These are phyloP conservation scores for Mimas tiliae DNA, from an alignment of 2,888 invertebrate species.

Conservation along the genomic window DNA sequence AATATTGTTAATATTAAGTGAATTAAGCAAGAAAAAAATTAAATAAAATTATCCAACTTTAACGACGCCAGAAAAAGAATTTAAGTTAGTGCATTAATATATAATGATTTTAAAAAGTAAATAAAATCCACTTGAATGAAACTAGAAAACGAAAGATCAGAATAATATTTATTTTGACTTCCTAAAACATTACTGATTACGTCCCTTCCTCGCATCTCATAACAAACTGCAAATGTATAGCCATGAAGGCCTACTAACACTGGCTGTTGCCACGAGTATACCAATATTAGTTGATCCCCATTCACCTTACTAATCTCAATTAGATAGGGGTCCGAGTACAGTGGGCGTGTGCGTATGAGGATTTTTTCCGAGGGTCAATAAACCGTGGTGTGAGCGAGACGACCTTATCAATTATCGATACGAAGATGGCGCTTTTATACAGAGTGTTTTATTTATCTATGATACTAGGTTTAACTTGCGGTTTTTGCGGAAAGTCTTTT, in stretches of 20 bases:
- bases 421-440: conserved; percentile 54
- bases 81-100: too few species aligned
- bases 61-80: too few species aligned
- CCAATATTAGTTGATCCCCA: conserved; percentile 39
- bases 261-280: conserved; percentile 31
- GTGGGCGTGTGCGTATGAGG: conserved; percentile 29
- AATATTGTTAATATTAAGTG: too few species aligned
- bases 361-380: conserved; percentile 66
- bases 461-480: too few species aligned
- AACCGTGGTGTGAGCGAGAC: conserved; percentile 69
- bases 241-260: conserved; percentile 13
- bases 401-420: conserved; percentile 76
- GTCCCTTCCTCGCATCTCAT: conserved; percentile 9
- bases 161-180: neutral
- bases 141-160: too few species aligned
- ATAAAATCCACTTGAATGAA: too few species aligned
- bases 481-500: too few species aligned
- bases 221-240: conserved; percentile 26
- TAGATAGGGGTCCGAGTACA: conserved; percentile 31
- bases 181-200: conserved; percentile 1
- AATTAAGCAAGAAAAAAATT: too few species aligned
- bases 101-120: too few species aligned
- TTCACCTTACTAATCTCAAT: neutral
- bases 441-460: conserved; percentile 41
- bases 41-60: too few species aligned